These are phyloP conservation scores for Drosophila biarmipes DNA, from an alignment of 1,140 invertebrate genomes.

Conservation along the genomic window DNA sequence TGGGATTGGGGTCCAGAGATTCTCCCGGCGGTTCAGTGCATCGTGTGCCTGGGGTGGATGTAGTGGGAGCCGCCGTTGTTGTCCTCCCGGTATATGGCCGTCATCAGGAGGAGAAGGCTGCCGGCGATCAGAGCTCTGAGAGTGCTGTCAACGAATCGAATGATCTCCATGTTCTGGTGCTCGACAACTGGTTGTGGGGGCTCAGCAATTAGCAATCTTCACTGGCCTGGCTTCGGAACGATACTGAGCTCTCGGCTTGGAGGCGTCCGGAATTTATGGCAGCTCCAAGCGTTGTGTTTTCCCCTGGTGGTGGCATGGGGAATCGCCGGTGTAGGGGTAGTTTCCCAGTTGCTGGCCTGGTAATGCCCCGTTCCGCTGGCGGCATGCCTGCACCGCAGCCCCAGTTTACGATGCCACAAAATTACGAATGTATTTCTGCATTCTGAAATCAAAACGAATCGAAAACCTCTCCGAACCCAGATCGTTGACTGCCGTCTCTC, in stretches of 20 bases:
- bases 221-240: conserved; percentile 22
- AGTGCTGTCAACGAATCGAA: conserved; percentile 7
- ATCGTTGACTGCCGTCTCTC: conserved; percentile 31
- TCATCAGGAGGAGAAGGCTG: conserved; percentile 58
- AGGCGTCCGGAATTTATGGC: conserved; percentile 26
- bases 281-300: conserved; percentile 23
- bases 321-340: conserved; percentile 10
- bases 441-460: not conserved
- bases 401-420: conserved; percentile 9
- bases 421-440: not conserved
- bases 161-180: conserved; percentile 14
- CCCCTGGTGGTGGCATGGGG: conserved; percentile 12
- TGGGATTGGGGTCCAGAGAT: not conserved
- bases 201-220: conserved; percentile 12
- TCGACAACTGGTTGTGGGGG: not conserved
- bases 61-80: conserved; percentile 57
- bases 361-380: conserved; percentile 31
- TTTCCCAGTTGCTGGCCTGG: conserved; percentile 30
- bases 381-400: not conserved
- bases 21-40: conserved; percentile 30
- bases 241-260: conserved; percentile 27
- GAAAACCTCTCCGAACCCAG: not conserved
- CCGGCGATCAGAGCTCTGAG: conserved; percentile 27
- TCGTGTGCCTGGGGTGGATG: conserved; percentile 53
- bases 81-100: conserved; percentile 49